Conservation (phyloP, 2,888 invertebrate species). For the Pheosia gnoma region DNA sequence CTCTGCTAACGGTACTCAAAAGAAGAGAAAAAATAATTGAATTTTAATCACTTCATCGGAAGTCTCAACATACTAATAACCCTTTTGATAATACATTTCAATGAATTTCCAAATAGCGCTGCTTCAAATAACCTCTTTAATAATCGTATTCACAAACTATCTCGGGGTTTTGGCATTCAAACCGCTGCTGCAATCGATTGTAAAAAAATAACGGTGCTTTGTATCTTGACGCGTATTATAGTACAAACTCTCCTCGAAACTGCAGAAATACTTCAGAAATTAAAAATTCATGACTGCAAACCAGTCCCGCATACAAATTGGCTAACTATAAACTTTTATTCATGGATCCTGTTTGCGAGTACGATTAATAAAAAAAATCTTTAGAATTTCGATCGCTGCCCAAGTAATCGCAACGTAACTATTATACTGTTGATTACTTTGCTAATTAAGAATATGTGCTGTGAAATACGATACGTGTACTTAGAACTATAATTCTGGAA, state of each 20-base stretch:
- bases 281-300: slow-evolving; percentile 34
- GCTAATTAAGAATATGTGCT: background rate
- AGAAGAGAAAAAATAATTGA: too few relatives aligned
- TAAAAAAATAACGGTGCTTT: background rate
- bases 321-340: slow-evolving; percentile 17
- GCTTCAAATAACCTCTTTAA: too few relatives aligned
- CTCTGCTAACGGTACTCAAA: too few relatives aligned
- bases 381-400: slow-evolving; percentile 22
- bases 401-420: background rate
- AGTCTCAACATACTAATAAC: slow-evolving; percentile 2
- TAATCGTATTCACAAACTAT: background rate
- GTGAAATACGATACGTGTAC: background rate
- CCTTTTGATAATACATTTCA: slow-evolving; percentile 15
- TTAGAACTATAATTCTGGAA: background rate
- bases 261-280: slow-evolving; percentile 15
- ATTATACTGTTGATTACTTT: background rate
- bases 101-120: too few relatives aligned
- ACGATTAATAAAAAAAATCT: slow-evolving; percentile 16
- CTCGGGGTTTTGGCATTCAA: background rate
- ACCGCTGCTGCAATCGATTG: background rate
- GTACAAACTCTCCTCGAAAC: slow-evolving; percentile 9
- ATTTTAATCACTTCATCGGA: too few relatives aligned
- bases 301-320: slow-evolving; percentile 30
- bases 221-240: background rate
- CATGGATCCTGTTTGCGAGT: slow-evolving; percentile 23